Evolutionary conservation across 1,140 invertebrate genomes (phyloP).

Genomic region (Aphaenogaster floridana): DNA sequence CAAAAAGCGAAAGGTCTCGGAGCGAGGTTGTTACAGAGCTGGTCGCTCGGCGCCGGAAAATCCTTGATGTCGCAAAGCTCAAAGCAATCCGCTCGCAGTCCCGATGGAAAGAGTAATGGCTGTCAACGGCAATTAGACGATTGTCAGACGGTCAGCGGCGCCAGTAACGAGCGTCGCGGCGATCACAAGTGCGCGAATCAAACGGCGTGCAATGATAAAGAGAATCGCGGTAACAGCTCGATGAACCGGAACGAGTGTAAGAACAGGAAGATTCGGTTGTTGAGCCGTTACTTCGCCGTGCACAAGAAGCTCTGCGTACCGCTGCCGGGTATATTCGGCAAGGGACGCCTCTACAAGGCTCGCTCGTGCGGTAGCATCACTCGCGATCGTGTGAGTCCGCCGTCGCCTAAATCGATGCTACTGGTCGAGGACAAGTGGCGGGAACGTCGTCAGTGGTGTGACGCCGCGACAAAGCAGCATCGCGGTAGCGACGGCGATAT

Average conservation of each 20-base stretch:
- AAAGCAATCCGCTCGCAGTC: slow-evolving; percentile 18
- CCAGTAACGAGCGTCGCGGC: slow-evolving; percentile 53
- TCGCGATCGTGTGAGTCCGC: slow-evolving; percentile 85
- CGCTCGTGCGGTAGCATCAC: slow-evolving; percentile 88
- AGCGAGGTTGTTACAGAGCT: slow-evolving; percentile 85
- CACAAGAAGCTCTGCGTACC: slow-evolving; percentile 88
- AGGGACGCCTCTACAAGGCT: slow-evolving; percentile 88
- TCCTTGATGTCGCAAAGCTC: slow-evolving; percentile 40
- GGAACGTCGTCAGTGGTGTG: slow-evolving; percentile 82
- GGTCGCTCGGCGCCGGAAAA: slow-evolving; percentile 75
- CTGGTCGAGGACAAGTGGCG: slow-evolving; percentile 84
- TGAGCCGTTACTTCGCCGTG: slow-evolving; percentile 90
- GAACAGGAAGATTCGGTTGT: slow-evolving; percentile 87
- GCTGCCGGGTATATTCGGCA: slow-evolving; percentile 87
- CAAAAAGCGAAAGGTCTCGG: slow-evolving; percentile 86
- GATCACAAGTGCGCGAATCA: slow-evolving; percentile 66
- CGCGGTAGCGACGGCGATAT: slow-evolving; percentile 86
- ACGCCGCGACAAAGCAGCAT: slow-evolving; percentile 81
- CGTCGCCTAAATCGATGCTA: slow-evolving; percentile 82
- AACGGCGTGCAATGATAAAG: slow-evolving; percentile 68
- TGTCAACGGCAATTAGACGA: slow-evolving; percentile 43
- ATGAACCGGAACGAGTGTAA: slow-evolving; percentile 82
- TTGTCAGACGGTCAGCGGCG: slow-evolving; percentile 53
- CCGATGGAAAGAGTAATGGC: slow-evolving; percentile 55
- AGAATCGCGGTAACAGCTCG: slow-evolving; percentile 70